These are phyloP conservation scores for Gasteruption jaculator DNA, from an alignment of 2,888 invertebrate genomes.

Conservation along the genomic window DNA sequence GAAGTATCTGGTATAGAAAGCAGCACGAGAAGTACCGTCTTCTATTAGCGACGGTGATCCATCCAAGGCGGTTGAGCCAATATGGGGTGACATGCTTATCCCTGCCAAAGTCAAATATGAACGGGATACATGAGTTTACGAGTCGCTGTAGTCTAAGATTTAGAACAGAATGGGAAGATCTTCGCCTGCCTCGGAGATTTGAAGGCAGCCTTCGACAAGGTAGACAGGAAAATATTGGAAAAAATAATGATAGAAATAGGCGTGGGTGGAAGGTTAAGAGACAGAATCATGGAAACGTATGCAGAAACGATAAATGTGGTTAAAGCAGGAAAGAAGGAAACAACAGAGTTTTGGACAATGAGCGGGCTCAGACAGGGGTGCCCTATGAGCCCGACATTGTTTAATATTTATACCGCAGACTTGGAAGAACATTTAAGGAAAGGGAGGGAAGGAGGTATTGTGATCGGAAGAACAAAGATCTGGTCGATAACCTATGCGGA, in stretches of 20 bases:
- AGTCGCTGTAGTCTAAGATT: too few relatives aligned
- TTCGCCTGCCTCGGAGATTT: slow-evolving; percentile 4
- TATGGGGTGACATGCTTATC: too few relatives aligned
- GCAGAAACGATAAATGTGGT: neutral
- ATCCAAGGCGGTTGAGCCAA: too few relatives aligned
- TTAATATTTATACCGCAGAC: too few relatives aligned
- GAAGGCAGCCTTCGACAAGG: slow-evolving; percentile 4
- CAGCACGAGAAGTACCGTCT: too few relatives aligned
- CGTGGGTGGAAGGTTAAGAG: neutral
- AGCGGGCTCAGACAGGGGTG: too few relatives aligned
- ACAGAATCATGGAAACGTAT: neutral
- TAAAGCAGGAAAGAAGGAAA: neutral
- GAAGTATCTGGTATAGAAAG: too few relatives aligned
- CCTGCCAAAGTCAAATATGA: too few relatives aligned
- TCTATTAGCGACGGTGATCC: too few relatives aligned
- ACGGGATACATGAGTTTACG: too few relatives aligned
- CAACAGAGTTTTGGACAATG: slow-evolving; percentile 8
- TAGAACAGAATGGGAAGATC: slow-evolving; percentile 6
- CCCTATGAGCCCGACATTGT: too few relatives aligned
- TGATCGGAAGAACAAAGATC: slow-evolving; percentile 6
- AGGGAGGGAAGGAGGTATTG: slow-evolving; percentile 6
- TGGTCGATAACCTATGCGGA: too few relatives aligned
- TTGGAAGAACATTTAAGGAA: slow-evolving; percentile 8
- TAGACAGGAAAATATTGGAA: slow-evolving; percentile 1
- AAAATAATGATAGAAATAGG: neutral